phyloP scores from a whole-genome alignment of 2,797 vertebrate species.

The Gymnoscopelus microlampas region DNA sequence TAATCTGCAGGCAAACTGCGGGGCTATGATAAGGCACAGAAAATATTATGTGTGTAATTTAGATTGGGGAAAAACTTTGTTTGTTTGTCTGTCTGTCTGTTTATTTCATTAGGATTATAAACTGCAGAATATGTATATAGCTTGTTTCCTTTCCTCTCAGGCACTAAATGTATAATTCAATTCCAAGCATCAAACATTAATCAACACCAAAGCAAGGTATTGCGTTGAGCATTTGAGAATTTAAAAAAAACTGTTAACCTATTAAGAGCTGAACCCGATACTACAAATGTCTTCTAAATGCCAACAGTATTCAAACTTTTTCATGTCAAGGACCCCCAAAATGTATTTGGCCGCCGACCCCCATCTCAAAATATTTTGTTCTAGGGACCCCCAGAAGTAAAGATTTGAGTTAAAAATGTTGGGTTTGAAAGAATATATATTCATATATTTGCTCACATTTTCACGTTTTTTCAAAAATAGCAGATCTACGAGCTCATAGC shows the following conservation, averaged over 20 bases:
- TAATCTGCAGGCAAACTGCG: conserved; percentile 20
- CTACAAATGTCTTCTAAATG: too few relatives aligned
- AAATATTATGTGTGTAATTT: not conserved
- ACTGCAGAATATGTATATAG: not conserved
- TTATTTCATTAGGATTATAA: conserved; percentile 2
- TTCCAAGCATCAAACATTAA: conserved; percentile 38
- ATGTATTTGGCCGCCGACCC: too few relatives aligned
- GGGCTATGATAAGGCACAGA: not conserved
- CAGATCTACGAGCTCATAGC: too few relatives aligned
- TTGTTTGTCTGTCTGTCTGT: not conserved
- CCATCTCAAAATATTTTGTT: too few relatives aligned
- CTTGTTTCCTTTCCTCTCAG: conserved; percentile 23
- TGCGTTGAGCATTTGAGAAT: conserved; percentile 31
- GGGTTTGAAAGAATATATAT: too few relatives aligned
- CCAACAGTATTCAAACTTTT: too few relatives aligned
- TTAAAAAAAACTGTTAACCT: conserved; percentile 23
- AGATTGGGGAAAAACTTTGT: not conserved
- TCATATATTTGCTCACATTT: too few relatives aligned
- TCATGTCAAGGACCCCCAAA: too few relatives aligned
- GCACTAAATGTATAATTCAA: conserved; percentile 48
- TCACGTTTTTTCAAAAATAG: too few relatives aligned
- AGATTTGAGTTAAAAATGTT: too few relatives aligned
- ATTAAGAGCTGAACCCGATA: too few relatives aligned
- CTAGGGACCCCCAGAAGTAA: too few relatives aligned
- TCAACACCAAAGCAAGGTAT: conserved; percentile 28